Conservation (phyloP, 2,113 vertebrate genomes). For the Apistogramma diplotaenia region DNA sequence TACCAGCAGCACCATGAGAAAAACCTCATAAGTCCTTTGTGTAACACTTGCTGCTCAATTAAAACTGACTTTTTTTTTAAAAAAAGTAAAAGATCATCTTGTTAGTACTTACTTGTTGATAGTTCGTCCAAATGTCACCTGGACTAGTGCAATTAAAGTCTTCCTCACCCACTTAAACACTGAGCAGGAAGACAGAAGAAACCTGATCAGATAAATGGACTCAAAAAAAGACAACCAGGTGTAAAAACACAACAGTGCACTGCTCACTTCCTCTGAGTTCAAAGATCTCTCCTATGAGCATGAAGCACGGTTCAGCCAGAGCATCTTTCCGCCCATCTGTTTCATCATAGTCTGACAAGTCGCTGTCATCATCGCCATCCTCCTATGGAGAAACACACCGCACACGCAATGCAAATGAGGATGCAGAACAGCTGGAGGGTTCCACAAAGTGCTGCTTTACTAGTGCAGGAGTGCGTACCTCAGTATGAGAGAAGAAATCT, state of each 20-base stretch:
- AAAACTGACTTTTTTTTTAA: no score
- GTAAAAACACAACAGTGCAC: not conserved
- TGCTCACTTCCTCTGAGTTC: conserved; percentile 97
- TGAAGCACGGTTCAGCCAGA: conserved; percentile 96
- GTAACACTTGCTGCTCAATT: no score
- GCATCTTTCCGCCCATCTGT: conserved; percentile 87
- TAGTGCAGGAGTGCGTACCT: conserved; percentile 70
- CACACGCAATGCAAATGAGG: not conserved
- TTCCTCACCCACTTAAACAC: conserved; percentile 99
- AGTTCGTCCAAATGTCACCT: conserved; percentile 98
- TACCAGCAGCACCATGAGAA: no score
- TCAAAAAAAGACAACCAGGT: not conserved
- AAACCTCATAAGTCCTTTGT: no score
- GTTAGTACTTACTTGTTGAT: conserved; percentile 95
- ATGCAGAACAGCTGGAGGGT: not conserved
- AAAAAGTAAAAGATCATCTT: not conserved
- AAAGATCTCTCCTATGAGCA: conserved; percentile 98
- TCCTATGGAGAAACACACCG: conserved; percentile 48
- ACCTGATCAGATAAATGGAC: not conserved
- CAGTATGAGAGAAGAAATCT: conserved; percentile 96
- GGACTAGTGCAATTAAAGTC: conserved; percentile 98
- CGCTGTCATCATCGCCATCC: conserved; percentile 79
- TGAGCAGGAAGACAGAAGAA: conserved; percentile 55
- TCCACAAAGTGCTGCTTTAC: not conserved
- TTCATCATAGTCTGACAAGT: conserved; percentile 93